Conservation (phyloP, 2,888 invertebrate species). For the Thymelicus lineola region DNA sequence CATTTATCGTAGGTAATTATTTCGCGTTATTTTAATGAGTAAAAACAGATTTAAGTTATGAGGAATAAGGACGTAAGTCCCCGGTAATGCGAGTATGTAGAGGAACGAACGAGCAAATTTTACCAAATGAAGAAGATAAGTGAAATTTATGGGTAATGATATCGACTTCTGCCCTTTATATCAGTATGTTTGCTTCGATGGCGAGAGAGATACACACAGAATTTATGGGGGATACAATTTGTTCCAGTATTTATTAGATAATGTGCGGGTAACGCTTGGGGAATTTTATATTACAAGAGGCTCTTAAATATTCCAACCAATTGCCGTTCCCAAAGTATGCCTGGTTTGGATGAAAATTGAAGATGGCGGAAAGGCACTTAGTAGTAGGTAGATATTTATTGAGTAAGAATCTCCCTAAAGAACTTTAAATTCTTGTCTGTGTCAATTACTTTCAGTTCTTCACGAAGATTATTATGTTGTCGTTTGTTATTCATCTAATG, state of each 20-base stretch:
- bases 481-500: not conserved
- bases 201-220: constrained; percentile 57
- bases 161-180: constrained; percentile 73
- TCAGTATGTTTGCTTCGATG: constrained; percentile 74
- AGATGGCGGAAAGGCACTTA: constrained; percentile 22
- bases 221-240: constrained; percentile 41
- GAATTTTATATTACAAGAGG: constrained; percentile 33
- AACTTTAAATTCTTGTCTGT: constrained; percentile 23
- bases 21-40: too few relatives aligned
- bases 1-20: too few relatives aligned
- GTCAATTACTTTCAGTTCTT: constrained; percentile 11
- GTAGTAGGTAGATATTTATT: constrained; percentile 32
- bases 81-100: constrained; percentile 12
- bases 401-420: constrained; percentile 21
- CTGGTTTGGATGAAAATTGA: constrained; percentile 21
- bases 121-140: constrained; percentile 72
- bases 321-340: constrained; percentile 23
- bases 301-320: constrained; percentile 28
- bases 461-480: not conserved
- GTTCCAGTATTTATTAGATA: constrained; percentile 38
- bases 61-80: constrained; percentile 7
- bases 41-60: constrained; percentile 3
- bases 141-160: constrained; percentile 78
- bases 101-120: constrained; percentile 62
- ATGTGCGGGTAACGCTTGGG: constrained; percentile 32